Evolutionary conservation across 2,113 vertebrate genomes (phyloP).

Genomic region (Poeciliopsis prolifica): DNA sequence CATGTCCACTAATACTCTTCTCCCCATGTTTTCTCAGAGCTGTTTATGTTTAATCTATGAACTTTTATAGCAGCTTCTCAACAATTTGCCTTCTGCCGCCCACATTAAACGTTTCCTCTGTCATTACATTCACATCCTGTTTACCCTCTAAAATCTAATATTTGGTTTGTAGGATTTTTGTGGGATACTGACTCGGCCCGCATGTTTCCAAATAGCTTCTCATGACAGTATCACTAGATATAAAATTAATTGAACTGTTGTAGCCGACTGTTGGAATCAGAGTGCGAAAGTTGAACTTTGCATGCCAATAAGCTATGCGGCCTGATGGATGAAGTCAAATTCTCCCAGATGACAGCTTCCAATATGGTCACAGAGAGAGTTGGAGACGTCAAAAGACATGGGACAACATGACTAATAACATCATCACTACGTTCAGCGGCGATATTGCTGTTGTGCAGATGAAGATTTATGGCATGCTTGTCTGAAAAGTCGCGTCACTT

Average conservation of each 20-base stretch:
- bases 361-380: neutral
- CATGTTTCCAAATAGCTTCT: too few species aligned
- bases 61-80: constrained; percentile 8
- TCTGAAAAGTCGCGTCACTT: neutral
- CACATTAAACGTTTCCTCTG: neutral
- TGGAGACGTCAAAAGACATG: neutral
- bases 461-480: neutral
- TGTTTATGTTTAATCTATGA: constrained; percentile 39
- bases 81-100: constrained; percentile 9
- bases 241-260: neutral
- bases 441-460: neutral
- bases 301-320: neutral
- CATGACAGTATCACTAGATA: neutral
- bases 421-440: too few species aligned
- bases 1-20: constrained; percentile 12
- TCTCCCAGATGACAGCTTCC: neutral
- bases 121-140: constrained; percentile 7
- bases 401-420: too few species aligned
- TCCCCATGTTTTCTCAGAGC: constrained; percentile 10
- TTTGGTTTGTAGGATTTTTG: neutral
- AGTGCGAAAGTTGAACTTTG: neutral
- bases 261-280: neutral
- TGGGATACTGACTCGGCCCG: neutral
- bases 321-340: too few species aligned
- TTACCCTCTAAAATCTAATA: constrained; percentile 3